Percentiles rank a stretch among this genome's conserved stretches.
Conservation (phyloP, 2,113 vertebrate species). For the Otis tarda region DNA sequence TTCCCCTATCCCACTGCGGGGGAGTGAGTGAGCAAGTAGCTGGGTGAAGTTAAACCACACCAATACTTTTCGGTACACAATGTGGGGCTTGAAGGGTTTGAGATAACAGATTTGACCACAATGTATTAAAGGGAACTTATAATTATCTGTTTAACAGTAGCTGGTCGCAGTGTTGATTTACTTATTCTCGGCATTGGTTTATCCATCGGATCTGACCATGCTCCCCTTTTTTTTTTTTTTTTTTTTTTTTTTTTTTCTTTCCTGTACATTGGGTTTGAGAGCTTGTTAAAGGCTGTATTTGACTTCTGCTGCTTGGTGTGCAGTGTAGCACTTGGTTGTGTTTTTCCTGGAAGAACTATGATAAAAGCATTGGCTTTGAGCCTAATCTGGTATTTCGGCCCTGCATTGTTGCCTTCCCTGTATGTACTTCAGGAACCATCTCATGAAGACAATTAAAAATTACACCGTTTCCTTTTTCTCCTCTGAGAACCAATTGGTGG, state of each 20-base stretch:
- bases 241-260: background rate
- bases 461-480: background rate
- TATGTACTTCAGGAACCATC: background rate
- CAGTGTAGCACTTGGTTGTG: background rate
- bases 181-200: background rate
- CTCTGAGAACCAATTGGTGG: background rate
- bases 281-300: background rate
- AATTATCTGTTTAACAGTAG: background rate
- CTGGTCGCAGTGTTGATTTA: background rate
- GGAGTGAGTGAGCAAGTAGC: background rate
- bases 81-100: background rate
- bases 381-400: background rate
- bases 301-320: background rate
- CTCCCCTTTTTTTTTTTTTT: background rate
- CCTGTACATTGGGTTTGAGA: background rate
- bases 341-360: background rate
- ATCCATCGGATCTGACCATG: background rate
- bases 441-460: background rate
- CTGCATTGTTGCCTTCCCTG: background rate
- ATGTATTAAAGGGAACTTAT: background rate
- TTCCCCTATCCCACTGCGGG: background rate
- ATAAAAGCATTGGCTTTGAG: background rate
- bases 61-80: background rate
- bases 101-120: background rate
- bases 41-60: background rate